These are phyloP conservation scores for Cephalopterus ornatus DNA, from an alignment of 2,113 vertebrate species.

Conservation along the genomic window DNA sequence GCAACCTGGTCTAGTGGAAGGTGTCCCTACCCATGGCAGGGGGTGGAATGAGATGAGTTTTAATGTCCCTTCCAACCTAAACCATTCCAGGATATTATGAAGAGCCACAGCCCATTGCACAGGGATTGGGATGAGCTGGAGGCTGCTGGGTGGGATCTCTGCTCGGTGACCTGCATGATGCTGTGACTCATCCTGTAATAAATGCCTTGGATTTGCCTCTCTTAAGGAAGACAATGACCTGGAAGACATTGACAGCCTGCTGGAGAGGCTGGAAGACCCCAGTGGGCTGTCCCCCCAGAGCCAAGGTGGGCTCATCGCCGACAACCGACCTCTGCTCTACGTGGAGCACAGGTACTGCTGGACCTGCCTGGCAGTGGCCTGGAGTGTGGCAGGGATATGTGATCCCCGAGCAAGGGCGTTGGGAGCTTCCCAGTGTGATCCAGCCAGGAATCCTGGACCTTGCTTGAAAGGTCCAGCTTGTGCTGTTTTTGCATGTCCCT, in stretches of 20 bases:
- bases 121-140: accelerated
- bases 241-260: conserved; percentile 85
- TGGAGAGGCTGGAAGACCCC: conserved; percentile 83
- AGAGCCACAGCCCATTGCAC: accelerated
- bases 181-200: neutral
- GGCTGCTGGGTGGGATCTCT: neutral
- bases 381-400: accelerated
- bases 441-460: neutral
- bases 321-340: conserved; percentile 80
- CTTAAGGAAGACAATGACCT: conserved; percentile 68
- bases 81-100: neutral
- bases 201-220: neutral
- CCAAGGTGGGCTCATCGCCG: conserved; percentile 54
- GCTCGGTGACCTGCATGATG: neutral
- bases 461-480: neutral
- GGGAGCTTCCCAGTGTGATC: neutral
- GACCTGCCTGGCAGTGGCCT: neutral
- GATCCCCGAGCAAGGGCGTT: accelerated
- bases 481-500: neutral
- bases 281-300: conserved; percentile 72
- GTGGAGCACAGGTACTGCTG: conserved; percentile 89
- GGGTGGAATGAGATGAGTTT: neutral
- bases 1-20: accelerated
- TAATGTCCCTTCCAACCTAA: neutral
- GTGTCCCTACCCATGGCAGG: neutral